Base-by-base conservation (phyloP, 2,797 vertebrate genomes). In the Gymnodraco acuticeps region DNA sequence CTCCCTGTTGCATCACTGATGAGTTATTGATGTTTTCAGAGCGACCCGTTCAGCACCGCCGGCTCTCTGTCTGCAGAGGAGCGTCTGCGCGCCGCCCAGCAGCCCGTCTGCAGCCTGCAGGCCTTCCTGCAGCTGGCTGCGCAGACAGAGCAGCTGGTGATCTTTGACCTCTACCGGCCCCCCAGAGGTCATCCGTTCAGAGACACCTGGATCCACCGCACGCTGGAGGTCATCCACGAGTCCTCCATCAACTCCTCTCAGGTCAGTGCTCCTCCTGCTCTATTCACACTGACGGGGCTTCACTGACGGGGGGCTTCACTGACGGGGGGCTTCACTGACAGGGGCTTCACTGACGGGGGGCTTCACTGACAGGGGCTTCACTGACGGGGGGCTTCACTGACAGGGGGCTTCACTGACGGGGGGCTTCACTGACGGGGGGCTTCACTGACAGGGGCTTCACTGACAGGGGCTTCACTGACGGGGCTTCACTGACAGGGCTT, bases 131-230 rank as follows among this genome's bases (percentile, higher is more conserved):
- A 92, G 84, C 90, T 98, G 10, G 96, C 97, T 2, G 90, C 94
- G 17, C 87, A 76, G 19, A 88, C 90, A 16, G 81, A 91, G 52
- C 95, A 95, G 53, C 63, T 94, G 77, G 95, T 98, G 87, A 94
- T 98, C 83, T 98, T 99, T 81, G 97, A 98, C 91, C 95, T 98
- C 73, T 92, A 95, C 83, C 87, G 91, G 0, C 97, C 97, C 3
- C 95, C 96, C 64, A 72, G 10, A 53, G 90, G 83, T 3, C 97
- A 99, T 79, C 97, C 97, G 2, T 94, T 95, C 94, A 93, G 96
- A 61, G 62, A 96, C 64, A 79, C 56, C 0, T 98, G 94, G 95
- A 85, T 98, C 86, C 88, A 88, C 2, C 92, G 81, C 75, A 93
- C 94, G 0, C 89, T 98, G 85, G 93, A 94, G 1, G 95, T 96